These are phyloP conservation scores for Thalassarche chlororhynchos DNA, from an alignment of 2,113 vertebrate species.

Conservation along the genomic window DNA sequence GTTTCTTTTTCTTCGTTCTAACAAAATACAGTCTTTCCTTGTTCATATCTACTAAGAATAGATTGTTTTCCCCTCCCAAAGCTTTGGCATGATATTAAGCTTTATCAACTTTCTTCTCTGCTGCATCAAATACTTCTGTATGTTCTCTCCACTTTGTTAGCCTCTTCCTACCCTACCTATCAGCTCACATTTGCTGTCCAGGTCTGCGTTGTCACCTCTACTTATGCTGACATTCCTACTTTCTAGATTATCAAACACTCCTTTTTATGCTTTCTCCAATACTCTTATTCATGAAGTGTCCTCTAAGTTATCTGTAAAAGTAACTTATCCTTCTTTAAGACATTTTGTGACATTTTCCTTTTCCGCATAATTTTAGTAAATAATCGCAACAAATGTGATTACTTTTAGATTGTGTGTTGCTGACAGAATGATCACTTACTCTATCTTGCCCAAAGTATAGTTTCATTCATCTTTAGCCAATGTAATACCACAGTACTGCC, in stretches of 20 bases:
- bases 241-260: neutral
- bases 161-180: neutral
- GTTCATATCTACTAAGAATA: neutral
- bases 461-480: conserved; percentile 65
- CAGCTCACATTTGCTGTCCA: neutral
- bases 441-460: neutral
- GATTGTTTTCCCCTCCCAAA: neutral
- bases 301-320: neutral
- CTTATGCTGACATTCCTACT: neutral
- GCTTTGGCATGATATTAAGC: neutral
- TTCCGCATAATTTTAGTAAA: neutral
- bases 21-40: neutral
- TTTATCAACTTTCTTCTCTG: neutral
- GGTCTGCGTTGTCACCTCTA: neutral
- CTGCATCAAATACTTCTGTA: neutral
- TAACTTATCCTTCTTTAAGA: neutral
- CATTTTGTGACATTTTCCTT: neutral
- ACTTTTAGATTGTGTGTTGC: neutral
- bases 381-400: neutral
- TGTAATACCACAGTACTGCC: neutral
- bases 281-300: neutral
- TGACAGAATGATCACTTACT: neutral
- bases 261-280: neutral
- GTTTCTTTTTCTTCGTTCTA: neutral
- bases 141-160: neutral